These are phyloP conservation scores for Potamarius usumacintae DNA, from an alignment of 2,113 vertebrate species.

Conservation along the genomic window DNA sequence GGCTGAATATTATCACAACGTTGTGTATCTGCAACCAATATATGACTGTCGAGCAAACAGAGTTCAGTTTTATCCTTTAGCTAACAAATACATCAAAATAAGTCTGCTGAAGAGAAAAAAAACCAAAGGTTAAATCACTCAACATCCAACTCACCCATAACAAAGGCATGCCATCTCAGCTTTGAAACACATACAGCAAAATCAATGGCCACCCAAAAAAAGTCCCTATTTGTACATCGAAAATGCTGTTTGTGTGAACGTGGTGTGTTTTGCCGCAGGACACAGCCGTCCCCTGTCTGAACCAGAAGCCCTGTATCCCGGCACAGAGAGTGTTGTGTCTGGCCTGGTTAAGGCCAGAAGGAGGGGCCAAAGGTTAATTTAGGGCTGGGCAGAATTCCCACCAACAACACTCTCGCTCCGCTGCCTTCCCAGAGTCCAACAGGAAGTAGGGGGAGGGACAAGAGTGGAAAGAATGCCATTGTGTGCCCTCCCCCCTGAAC, in stretches of 20 bases:
- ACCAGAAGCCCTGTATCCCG: constrained; percentile 37
- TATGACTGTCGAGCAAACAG: background rate
- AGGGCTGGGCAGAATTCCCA: constrained; percentile 58
- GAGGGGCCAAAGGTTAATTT: constrained; percentile 53
- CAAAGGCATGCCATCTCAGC: constrained; percentile 6
- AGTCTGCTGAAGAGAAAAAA: background rate
- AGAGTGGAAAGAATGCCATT: constrained; percentile 21
- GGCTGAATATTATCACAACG: background rate
- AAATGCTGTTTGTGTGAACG: constrained; percentile 35
- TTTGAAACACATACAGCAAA: background rate
- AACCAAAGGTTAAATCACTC: background rate
- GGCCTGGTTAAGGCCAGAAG: constrained; percentile 45
- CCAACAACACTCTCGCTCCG: constrained; percentile 43
- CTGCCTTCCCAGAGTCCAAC: constrained; percentile 51
- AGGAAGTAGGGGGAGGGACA: constrained; percentile 57
- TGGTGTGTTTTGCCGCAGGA: constrained; percentile 28
- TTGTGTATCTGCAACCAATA: background rate
- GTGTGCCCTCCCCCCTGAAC: background rate
- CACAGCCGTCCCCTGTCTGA: constrained; percentile 24
- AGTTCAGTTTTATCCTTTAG: background rate
- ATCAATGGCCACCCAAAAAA: background rate
- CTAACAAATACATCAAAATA: background rate
- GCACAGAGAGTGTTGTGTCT: constrained; percentile 60
- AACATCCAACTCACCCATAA: background rate
- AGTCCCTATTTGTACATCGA: constrained; percentile 12